Conservation (phyloP, 2,888 invertebrate genomes). For the Eurois occulta region DNA sequence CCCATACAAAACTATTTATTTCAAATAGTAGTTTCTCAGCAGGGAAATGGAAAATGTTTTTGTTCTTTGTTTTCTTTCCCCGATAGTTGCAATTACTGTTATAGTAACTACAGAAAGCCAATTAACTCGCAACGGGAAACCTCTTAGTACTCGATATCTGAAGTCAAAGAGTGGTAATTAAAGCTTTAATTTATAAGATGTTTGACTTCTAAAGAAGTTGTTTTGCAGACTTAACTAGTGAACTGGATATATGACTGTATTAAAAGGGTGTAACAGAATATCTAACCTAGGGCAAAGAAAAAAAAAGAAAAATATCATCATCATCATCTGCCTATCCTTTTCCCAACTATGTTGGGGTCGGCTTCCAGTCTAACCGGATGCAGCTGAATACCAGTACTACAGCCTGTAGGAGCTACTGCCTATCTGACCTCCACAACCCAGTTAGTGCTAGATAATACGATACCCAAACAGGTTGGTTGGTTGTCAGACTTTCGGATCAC, state of each 20-base stretch:
- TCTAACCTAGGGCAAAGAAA: too few species aligned
- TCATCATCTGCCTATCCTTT: too few species aligned
- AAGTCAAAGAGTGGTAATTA: slow-evolving; percentile 25
- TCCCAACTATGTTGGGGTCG: too few species aligned
- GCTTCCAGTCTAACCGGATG: too few species aligned
- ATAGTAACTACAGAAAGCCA: slow-evolving; percentile 41
- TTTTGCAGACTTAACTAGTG: background rate
- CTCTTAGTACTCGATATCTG: slow-evolving; percentile 21
- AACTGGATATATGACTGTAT: background rate
- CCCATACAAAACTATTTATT: background rate
- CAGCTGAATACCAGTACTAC: too few species aligned
- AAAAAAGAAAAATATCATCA: too few species aligned
- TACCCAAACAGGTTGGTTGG: too few species aligned
- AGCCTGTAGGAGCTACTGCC: too few species aligned
- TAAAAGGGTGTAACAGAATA: background rate
- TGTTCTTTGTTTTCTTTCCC: slow-evolving; percentile 15
- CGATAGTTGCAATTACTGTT: slow-evolving; percentile 39
- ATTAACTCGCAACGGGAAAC: slow-evolving; percentile 42
- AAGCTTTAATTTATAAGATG: slow-evolving; percentile 14
- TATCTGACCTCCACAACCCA: too few species aligned
- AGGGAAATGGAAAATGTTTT: background rate
- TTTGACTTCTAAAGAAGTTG: background rate
- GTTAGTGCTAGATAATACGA: too few species aligned
- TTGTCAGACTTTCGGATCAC: too few species aligned
- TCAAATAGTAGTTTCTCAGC: background rate